These are phyloP conservation scores for Campaea margaritaria DNA, from an alignment of 2,888 invertebrate species.

Conservation along the genomic window DNA sequence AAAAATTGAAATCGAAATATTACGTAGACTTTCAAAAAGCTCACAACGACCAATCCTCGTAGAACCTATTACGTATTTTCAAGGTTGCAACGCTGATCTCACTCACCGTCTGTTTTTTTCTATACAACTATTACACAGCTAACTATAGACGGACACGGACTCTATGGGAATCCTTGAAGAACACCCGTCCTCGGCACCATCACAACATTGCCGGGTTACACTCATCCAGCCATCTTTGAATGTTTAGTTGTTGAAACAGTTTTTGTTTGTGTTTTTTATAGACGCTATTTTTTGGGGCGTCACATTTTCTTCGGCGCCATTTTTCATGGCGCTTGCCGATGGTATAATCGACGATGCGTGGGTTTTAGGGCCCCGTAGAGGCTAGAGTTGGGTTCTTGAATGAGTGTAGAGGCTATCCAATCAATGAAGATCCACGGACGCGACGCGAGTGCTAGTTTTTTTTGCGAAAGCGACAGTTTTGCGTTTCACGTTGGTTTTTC, in stretches of 20 bases:
- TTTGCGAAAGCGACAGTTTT: too few relatives aligned
- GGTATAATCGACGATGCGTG: background rate
- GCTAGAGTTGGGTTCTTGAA: constrained; percentile 11
- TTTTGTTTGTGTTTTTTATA: constrained; percentile 47
- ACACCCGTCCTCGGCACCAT: constrained; percentile 29
- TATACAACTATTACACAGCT: constrained; percentile 61
- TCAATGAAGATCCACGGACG: too few relatives aligned
- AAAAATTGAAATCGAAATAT: too few relatives aligned
- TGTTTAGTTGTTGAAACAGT: constrained; percentile 65
- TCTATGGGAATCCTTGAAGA: constrained; percentile 49
- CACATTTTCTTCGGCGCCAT: constrained; percentile 70
- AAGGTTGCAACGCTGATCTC: constrained; percentile 78
- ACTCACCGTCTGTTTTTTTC: constrained; percentile 72
- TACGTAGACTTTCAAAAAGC: constrained; percentile 3
- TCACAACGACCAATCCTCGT: constrained; percentile 67
- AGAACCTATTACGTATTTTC: constrained; percentile 57
- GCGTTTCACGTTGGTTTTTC: too few relatives aligned
- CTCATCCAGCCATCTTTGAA: constrained; percentile 64
- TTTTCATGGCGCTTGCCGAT: constrained; percentile 51
- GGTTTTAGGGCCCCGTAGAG: constrained; percentile 19
- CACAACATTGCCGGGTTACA: constrained; percentile 51
- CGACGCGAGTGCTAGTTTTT: too few relatives aligned
- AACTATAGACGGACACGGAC: constrained; percentile 53
- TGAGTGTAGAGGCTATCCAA: too few relatives aligned
- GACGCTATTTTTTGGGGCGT: constrained; percentile 62